Conservation (phyloP, 2,888 invertebrate genomes). For the Drosophila hawaiiensis region DNA sequence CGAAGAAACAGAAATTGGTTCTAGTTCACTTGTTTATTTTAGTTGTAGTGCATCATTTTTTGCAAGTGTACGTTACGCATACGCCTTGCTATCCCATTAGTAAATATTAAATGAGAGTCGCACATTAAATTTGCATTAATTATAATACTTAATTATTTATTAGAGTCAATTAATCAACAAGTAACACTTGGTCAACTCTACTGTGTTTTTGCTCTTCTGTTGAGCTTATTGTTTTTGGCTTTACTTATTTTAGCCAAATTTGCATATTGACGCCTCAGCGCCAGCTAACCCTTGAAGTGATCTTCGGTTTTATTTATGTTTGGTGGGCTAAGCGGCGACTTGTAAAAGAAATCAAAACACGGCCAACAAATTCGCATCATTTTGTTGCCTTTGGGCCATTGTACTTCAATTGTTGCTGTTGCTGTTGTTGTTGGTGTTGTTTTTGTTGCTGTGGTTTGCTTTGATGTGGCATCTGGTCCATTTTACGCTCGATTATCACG, state of each 20-base stretch:
- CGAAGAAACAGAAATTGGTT: neutral
- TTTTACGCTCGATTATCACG: slow-evolving; percentile 70
- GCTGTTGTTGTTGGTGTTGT: slow-evolving; percentile 22
- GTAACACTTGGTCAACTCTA: slow-evolving; percentile 29
- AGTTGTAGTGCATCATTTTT: neutral
- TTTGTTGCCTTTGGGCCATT: slow-evolving; percentile 24
- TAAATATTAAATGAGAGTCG: slow-evolving; percentile 22
- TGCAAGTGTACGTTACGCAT: slow-evolving; percentile 40
- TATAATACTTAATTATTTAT: slow-evolving; percentile 66
- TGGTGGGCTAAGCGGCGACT: slow-evolving; percentile 51
- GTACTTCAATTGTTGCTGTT: slow-evolving; percentile 13
- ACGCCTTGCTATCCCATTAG: slow-evolving; percentile 46
- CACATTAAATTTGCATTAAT: slow-evolving; percentile 57
- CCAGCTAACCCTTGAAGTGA: slow-evolving; percentile 45
- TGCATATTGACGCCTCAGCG: slow-evolving; percentile 66
- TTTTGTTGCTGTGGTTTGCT: slow-evolving; percentile 38
- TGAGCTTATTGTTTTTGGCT: slow-evolving; percentile 27
- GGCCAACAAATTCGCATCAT: slow-evolving; percentile 63
- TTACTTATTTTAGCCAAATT: slow-evolving; percentile 38
- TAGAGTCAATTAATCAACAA: slow-evolving; percentile 64
- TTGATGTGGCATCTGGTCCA: slow-evolving; percentile 73
- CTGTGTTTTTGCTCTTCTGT: slow-evolving; percentile 2
- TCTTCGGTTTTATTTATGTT: slow-evolving; percentile 37
- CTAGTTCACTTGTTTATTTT: neutral
- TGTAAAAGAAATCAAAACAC: slow-evolving; percentile 56